Evolutionary conservation across 2,113 vertebrate genomes (phyloP), one percentile per base, ranked within the genome.

Genomic region (Empidonax alnorum): DNA sequence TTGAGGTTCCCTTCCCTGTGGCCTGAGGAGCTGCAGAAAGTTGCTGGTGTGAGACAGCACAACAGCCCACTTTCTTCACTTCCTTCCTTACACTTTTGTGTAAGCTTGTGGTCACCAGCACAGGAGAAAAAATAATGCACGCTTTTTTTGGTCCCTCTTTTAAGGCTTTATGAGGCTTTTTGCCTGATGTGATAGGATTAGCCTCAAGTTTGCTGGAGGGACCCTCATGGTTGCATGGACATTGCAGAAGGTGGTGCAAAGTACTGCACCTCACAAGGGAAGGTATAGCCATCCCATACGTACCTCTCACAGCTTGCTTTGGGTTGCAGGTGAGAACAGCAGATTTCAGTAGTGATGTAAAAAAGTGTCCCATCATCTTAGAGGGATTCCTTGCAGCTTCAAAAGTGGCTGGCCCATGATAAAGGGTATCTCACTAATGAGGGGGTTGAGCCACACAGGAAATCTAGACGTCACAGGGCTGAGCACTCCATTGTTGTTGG

Each of bases 81-180:
- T 96, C 96, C 96, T 97, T 97, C 93, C 95, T 96, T 63, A 24
- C 9, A 4, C 61, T 71, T 75, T 96, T 96, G 68, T 3, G 0
- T 62, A 88, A 92, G 44, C 25, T 56, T 94, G 84, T 68, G 86
- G 92, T 81, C 76, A 74, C 71, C 46, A 71, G 21, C 41, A 73
- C 8, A 52, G 52, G 18, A 81, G 35, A 52, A 71, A 96, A 74
- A 69, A 53, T 6, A 58, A 59, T 7, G 8, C 46, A 23, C 19
- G 1, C 11, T 20, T 33, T 35, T 50, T 68, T 41, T 13, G 7
- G 5, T 42, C 23, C 42, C 79, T 68, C 33, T 83, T 73, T 91
- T 30, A 83, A 55, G 41, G 4, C 39, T 81, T 86, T 74, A 33
- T 59, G 13, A 62, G 47, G 20, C 15, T 80, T 74, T 23, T 71